Base-by-base conservation (phyloP, 2,888 invertebrate genomes). In the Rhagium mordax region DNA sequence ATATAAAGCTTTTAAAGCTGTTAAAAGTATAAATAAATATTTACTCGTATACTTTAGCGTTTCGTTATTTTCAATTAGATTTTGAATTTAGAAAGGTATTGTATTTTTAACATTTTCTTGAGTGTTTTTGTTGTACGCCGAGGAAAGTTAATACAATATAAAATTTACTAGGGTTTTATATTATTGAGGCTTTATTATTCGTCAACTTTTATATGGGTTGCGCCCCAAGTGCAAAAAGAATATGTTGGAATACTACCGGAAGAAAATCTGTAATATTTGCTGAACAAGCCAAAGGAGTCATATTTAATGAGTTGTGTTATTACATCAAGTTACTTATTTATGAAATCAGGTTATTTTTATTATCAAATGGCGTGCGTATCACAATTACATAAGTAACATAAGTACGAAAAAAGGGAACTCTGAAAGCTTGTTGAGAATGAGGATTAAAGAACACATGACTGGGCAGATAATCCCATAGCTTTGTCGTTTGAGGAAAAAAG, bases 1-100 rank as follows among this genome's bases (percentile, higher is more conserved):
- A 29, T 47, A 59, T 64, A 70, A 70, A 62, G 62, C 65, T 33
- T 33, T 65, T 33, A 53, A 65, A 53, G 65, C 33, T n/a, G 51
- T 55, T 33, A 65, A 53, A 55, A 65, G 33, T 65, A 55, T 65
- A 65, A 65, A 55, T 53, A 65, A 29, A 53, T 21, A 53, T 65
- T 41, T 41, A 41, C 41, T 41, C 41, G n/a, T 41, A 59, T 27
- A 59, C 59, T 27, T 59, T 59, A 15, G 29, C 59, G 29, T 33
- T 59, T 59, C 59, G 29, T 33, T 59, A 33, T 59, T 59, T 59
- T 59, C 59, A 59, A 59, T 59, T 59, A 29, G 59, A 33, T 59
- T 59, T 59, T 33, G 29, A 59, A 29, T 33, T 33, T 27, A 15
- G 59, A 59, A 29, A 41, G 41, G 41, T 41, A 41, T 41, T 41